Percentiles rank a stretch among this genome's conserved stretches.
Conservation (phyloP, 64 coral and sea anemone species). For the Actinia equina region DNA sequence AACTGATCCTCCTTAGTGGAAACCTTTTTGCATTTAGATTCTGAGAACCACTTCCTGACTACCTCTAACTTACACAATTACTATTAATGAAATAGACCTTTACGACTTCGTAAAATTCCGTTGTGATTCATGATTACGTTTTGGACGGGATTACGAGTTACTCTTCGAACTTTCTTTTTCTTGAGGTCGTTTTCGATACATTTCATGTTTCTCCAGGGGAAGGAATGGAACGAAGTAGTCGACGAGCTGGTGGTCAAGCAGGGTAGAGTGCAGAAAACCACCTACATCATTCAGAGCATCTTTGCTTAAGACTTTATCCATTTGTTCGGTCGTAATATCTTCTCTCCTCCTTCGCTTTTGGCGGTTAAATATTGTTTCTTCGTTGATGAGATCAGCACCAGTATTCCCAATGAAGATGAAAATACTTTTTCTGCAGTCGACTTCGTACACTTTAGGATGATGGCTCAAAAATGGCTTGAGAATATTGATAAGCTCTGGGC, state of each 20-base stretch:
- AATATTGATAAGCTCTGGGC: slow-evolving; percentile 54
- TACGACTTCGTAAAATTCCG: too few species aligned
- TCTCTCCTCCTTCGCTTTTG: slow-evolving; percentile 56
- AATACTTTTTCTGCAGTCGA: slow-evolving; percentile 72
- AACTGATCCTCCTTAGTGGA: slow-evolving; percentile 67
- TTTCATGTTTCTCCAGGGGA: too few species aligned
- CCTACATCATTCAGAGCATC: slow-evolving; percentile 67
- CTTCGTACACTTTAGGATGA: slow-evolving; percentile 51
- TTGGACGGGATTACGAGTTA: too few species aligned
- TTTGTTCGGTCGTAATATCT: slow-evolving; percentile 68
- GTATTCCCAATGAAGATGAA: slow-evolving; percentile 93
- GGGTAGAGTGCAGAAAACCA: slow-evolving; percentile 73
- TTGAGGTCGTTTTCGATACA: slow-evolving; percentile 66
- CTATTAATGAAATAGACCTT: too few species aligned
- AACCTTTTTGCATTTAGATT: slow-evolving; percentile 80
- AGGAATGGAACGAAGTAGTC: slow-evolving; percentile 93
- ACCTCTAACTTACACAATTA: slow-evolving; percentile 27
- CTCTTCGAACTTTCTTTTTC: slow-evolving; percentile 12
- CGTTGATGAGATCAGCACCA: slow-evolving; percentile 70
- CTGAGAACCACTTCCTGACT: slow-evolving; percentile 60
- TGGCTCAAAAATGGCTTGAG: slow-evolving; percentile 79
- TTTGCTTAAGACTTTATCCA: slow-evolving; percentile 65
- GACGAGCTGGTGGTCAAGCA: slow-evolving; percentile 70
- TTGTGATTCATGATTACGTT: too few species aligned
- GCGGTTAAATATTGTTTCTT: slow-evolving; percentile 44